Conservation (phyloP, 1,140 invertebrate genomes). For the Paraescarpia echinospica region DNA sequence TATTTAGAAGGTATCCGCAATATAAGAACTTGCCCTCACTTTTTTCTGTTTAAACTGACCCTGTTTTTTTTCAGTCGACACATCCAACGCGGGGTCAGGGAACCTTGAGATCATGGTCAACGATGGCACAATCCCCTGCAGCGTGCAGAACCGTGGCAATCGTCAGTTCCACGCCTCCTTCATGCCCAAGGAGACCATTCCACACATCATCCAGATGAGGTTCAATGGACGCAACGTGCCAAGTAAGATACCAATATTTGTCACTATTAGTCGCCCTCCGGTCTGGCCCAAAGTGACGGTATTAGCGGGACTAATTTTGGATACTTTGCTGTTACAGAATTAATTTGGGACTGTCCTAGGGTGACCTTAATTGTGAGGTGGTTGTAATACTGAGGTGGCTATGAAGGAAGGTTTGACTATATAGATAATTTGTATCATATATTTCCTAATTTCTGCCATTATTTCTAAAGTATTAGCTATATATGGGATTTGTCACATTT, state of each 20-base stretch:
- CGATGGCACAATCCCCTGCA: conserved; percentile 90
- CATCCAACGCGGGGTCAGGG: conserved; percentile 89
- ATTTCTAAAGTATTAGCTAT: too few species aligned
- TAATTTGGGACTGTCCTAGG: too few species aligned
- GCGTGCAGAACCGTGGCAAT: conserved; percentile 87
- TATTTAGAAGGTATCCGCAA: too few species aligned
- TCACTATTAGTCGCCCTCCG: too few species aligned
- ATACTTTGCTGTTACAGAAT: too few species aligned
- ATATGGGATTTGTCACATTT: too few species aligned
- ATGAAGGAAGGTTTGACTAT: too few species aligned
- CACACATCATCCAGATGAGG: conserved; percentile 95
- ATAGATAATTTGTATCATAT: too few species aligned
- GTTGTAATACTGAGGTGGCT: too few species aligned
- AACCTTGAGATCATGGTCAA: conserved; percentile 96
- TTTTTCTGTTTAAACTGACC: neutral
- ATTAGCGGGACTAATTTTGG: too few species aligned
- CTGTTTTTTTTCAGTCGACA: conserved; percentile 78
- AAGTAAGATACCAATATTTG: conserved; percentile 63
- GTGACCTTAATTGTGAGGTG: too few species aligned
- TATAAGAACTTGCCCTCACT: neutral
- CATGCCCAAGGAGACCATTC: conserved; percentile 85
- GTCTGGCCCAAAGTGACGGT: too few species aligned
- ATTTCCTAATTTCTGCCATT: neutral
- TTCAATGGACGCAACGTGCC: conserved; percentile 95
- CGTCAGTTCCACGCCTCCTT: conserved; percentile 82